Base-by-base conservation (phyloP, 2,797 vertebrate genomes). In the Pseudochirops cupreus region DNA sequence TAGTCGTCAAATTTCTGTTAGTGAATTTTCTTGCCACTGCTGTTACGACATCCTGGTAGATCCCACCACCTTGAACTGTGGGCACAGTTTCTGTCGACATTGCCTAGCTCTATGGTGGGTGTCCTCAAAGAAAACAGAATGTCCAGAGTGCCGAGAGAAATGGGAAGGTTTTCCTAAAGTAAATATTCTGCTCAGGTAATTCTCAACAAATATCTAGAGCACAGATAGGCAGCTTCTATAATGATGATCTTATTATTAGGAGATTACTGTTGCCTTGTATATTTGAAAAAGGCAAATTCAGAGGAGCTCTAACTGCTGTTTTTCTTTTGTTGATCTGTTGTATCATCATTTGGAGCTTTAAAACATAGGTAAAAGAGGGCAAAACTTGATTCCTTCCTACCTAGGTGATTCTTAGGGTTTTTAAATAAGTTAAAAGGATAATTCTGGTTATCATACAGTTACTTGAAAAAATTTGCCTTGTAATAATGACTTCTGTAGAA, bases 151-250 rank as follows among this genome's bases (percentile, higher is more conserved):
- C 97, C 98, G 99, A 95, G 99, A 99, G 97, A 99, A 99, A 97
- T 99, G 99, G 99, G 99, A 99, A 98, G 99, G 99, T 12, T 99
- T 99, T 98, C 99, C 99, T 46, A 99, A 99, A 98, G 99, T 99
- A 98, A 99, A 99, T 98, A 99, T 99, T 96, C 98, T 99, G 24
- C 99, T 99, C 97, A 99, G 99, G 99, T 99, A 98, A 98, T 96
- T 31, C 0, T 56, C 54, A 52, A 31, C 62, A 33, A 12, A 0
- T 53, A 2, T 26, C 16, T 6, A 28, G 16, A 53, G 55, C 29
- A 28, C 28, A 29, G 21, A 52, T 28, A 12, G 31, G 13, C 14
- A 50, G 92, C 58, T 58, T 52, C 0, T n/a, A 0, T 1, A 0
- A 46, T n/a, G 0, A 53, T 52, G 5, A 93, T 93, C 94, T 46